Base-by-base conservation (phyloP, 2,113 vertebrate species). In the Aramus guarauna region DNA sequence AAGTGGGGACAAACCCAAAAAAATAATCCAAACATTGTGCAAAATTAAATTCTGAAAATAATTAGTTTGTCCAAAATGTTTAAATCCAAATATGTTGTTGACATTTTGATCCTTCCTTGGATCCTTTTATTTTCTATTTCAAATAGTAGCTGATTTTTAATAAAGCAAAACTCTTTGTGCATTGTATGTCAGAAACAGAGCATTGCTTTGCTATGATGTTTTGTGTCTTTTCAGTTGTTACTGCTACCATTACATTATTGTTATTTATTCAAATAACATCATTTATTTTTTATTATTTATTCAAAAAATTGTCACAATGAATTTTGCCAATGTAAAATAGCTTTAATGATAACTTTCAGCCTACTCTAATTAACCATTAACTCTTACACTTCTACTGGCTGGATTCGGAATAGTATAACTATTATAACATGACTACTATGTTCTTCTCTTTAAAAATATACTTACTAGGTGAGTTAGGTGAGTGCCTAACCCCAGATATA, bases 21-120 rank as follows among this genome's bases (percentile, higher is more conserved):
- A 91, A 64, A 63, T 78, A 74, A 43, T 69, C 20, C 30, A 87
- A 90, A 86, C 2, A 30, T 59, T 32, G 39, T 64, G 41, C 68
- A 91, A 91, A 96, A 92, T 88, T 79, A 64, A 87, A 68, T 79
- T 91, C 48, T 85, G 39, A 87, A 94, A 66, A 56, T 21, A 91
- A 94, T 75, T 81, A 30, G 7, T 89, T 91, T 85, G 17, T 29
- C 16, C 24, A 52, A 96, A 90, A 90, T 85, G 9, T 75, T 90
- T 89, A 63, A 87, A 94, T 60, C 30, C 15, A 85, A 79, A 53
- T 72, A 68, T 36, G 7, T 30, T 76, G 39, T 72, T 95, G 90
- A 32, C 27, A 72, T 90, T 91, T 78, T 34, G 7, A 55, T 68
- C 21, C 12, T 91, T 96, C 27, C 36, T 63, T 92, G 63, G 20